phyloP scores from a whole-genome alignment of 2,797 vertebrate species.

The Catharus ustulatus region DNA sequence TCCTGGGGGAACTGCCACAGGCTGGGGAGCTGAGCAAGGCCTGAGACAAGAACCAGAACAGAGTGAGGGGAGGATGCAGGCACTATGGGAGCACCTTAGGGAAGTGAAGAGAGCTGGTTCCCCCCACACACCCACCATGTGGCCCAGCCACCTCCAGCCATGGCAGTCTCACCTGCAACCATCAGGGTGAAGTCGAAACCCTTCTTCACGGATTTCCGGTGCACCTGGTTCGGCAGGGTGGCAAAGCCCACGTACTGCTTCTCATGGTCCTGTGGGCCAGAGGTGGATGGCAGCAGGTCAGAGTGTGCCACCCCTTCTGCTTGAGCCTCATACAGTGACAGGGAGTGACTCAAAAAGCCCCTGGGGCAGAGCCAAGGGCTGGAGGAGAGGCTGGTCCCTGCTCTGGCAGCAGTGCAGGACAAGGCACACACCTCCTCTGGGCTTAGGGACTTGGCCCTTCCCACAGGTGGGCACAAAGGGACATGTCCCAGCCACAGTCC shows the following conservation, averaged over 20 bases:
- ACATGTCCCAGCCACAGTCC: background rate
- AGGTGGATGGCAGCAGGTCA: background rate
- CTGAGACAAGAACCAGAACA: background rate
- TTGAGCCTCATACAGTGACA: background rate
- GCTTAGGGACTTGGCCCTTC: background rate
- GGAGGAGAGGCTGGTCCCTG: background rate
- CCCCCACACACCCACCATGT: fast-evolving
- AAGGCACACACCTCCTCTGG: background rate
- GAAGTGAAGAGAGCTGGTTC: background rate
- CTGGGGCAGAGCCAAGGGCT: background rate
- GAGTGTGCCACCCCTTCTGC: background rate
- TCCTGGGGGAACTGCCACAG: background rate
- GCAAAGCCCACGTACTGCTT: constrained; percentile 98
- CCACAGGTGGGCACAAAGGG: background rate
- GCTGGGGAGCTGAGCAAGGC: background rate
- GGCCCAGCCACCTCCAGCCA: background rate
- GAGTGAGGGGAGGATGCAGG: background rate
- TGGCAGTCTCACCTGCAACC: constrained; percentile 86
- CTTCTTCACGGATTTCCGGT: constrained; percentile 96
- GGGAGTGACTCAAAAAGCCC: background rate
- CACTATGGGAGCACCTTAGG: background rate
- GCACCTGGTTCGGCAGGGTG: constrained; percentile 94
- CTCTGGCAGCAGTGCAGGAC: background rate
- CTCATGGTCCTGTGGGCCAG: constrained; percentile 81
- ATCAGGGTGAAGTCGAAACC: constrained; percentile 97